These are phyloP conservation scores for Labeo rohita DNA, from an alignment of 2,113 vertebrate species.

Conservation along the genomic window DNA sequence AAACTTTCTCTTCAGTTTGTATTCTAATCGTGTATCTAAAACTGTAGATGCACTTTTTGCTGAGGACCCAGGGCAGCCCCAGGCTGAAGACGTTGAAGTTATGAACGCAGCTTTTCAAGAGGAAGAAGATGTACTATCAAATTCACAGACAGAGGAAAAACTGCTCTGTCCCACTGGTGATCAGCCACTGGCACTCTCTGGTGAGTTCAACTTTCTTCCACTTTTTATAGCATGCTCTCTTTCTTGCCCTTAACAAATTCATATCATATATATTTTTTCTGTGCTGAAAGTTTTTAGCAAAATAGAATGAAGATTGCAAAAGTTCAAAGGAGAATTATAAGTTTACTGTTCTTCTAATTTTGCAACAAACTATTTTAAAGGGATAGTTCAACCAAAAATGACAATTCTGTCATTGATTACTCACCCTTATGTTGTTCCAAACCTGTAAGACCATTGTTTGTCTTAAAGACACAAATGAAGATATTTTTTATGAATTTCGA, in stretches of 20 bases:
- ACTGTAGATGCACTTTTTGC: not conserved
- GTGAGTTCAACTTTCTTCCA: slow-evolving; percentile 30
- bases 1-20: not conserved
- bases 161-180: not conserved
- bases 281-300: not conserved
- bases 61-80: not conserved
- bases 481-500: too few relatives aligned
- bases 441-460: too few relatives aligned
- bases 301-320: not conserved
- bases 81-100: not conserved
- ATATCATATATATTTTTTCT: not conserved
- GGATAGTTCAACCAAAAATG: too few relatives aligned
- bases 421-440: too few relatives aligned
- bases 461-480: too few relatives aligned
- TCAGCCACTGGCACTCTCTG: not conserved
- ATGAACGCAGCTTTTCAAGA: slow-evolving; percentile 30
- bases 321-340: not conserved
- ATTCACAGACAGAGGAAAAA: not conserved
- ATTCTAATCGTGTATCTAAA: not conserved
- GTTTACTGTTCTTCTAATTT: not conserved
- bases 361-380: not conserved
- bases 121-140: slow-evolving; percentile 10
- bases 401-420: too few relatives aligned
- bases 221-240: not conserved
- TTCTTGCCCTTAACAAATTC: not conserved